phyloP scores from a whole-genome alignment of 2,797 vertebrate genomes.

The Pipistrellus nathusii region DNA sequence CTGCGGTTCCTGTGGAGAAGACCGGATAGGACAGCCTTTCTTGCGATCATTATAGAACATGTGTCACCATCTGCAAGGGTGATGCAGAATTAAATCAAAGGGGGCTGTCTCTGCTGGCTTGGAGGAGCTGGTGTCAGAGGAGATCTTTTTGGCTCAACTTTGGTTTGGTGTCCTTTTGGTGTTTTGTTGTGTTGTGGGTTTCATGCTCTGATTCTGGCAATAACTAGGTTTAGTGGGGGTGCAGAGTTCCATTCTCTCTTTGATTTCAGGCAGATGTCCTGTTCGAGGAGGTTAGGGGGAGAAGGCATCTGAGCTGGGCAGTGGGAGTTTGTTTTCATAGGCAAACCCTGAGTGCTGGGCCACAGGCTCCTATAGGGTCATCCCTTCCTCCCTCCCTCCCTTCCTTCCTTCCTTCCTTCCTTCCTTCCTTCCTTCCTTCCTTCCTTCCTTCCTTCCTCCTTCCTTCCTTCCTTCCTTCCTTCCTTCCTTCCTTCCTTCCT shows the following conservation, averaged over 20 bases:
- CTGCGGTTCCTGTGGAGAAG: constrained; percentile 38
- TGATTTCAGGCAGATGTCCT: background rate
- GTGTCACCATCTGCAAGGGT: background rate
- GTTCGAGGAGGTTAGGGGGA: background rate
- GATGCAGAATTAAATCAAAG: background rate
- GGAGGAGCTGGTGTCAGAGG: background rate
- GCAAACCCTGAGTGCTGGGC: background rate
- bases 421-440: too few relatives aligned
- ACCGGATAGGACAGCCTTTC: background rate
- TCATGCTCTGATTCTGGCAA: constrained; percentile 42
- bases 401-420: too few relatives aligned
- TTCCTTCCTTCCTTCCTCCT: too few relatives aligned
- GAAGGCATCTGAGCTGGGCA: background rate
- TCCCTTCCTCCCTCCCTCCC: background rate
- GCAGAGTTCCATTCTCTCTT: background rate
- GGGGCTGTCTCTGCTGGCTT: background rate
- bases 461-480: too few relatives aligned
- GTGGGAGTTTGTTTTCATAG: background rate
- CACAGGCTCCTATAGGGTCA: background rate
- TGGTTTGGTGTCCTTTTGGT: background rate
- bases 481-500: too few relatives aligned
- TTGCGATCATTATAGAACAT: background rate
- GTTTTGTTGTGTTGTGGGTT: background rate
- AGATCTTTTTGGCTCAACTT: background rate
- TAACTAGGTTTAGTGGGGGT: background rate